Conservation (phyloP, 1,140 invertebrate species). For the Papilio helenus region DNA sequence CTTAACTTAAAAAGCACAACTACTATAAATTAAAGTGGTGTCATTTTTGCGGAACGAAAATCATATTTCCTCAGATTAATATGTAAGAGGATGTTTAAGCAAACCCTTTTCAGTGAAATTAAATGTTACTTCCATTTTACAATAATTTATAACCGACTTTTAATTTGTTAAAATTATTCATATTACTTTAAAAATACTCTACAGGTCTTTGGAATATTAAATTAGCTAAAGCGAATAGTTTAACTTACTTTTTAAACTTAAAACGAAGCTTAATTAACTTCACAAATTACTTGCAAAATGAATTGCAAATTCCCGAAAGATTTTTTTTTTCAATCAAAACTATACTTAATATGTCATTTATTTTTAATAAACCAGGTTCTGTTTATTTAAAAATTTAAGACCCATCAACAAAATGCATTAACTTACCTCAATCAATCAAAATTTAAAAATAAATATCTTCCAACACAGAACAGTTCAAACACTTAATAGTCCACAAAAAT, state of each 20-base stretch:
- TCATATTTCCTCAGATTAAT: not conserved
- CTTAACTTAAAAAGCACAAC: not conserved
- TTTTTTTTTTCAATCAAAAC: not conserved
- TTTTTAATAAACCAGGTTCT: not conserved
- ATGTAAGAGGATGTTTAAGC: not conserved
- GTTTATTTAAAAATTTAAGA: not conserved
- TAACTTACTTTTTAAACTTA: not conserved
- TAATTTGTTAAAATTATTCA: not conserved
- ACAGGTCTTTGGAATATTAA: not conserved
- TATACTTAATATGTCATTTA: not conserved
- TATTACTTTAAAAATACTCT: not conserved
- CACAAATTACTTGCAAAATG: not conserved
- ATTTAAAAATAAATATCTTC: slow-evolving; percentile 23
- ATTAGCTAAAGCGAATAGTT: not conserved
- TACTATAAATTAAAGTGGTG: not conserved
- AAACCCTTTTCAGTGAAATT: slow-evolving; percentile 6
- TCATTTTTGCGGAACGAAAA: not conserved
- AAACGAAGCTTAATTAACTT: not conserved
- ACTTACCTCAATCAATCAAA: slow-evolving; percentile 39
- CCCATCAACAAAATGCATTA: not conserved
- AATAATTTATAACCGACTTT: not conserved
- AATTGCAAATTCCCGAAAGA: not conserved
- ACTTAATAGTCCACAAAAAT: slow-evolving; percentile 18
- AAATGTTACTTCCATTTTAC: not conserved
- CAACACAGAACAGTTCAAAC: slow-evolving; percentile 23